Base-by-base conservation (phyloP, 2,113 vertebrate species). In the Eonycteris spelaea region DNA sequence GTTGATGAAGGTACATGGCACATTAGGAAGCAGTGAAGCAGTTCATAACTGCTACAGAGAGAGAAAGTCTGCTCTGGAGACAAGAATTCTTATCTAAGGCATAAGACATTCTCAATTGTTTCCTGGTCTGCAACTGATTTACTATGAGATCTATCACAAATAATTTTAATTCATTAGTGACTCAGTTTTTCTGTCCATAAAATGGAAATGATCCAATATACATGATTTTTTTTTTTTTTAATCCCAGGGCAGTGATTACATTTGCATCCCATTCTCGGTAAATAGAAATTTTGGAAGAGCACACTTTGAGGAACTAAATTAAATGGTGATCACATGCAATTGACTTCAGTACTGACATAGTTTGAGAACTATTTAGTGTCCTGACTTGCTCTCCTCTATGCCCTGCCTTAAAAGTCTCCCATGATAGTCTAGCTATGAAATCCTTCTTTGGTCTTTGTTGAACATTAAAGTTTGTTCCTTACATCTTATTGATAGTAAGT, bases 41-140 rank as follows among this genome's bases (percentile, higher is more conserved):
- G 63, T 73, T 96, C 57, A 91, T 97, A 95, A 96, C 63, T 80
- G 63, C 45, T 61, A 40, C 33, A 89, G 71, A 95, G 30, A 95
- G 30, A 92, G 22, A 63, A 85, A 48, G 61, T 85, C 75, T 90
- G 59, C 22, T 93, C 9, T 14, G 33, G 67, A 96, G 70, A 94
- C 48, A 45, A 74, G 63, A 78, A 94, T 88, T 78, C 73, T 80
- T 67, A 86, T 61, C 84, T 55, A 43, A 94, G 28, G 45, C 55
- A 89, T 13, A n/a, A 86, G 68, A 65, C 3, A 75, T 30, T 68
- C 43, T 82, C 2, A 1, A 48, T 67, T 38, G 22, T 45, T 83
- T 80, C 35, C 77, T 91, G 71, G 24, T 80, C 45, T 85, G 71
- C 24, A 51, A 43, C 65, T 91, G 40, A 82, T 65, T 89, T 53